Conservation (phyloP, 2,113 vertebrate genomes). For the Eleginops maclovinus region DNA sequence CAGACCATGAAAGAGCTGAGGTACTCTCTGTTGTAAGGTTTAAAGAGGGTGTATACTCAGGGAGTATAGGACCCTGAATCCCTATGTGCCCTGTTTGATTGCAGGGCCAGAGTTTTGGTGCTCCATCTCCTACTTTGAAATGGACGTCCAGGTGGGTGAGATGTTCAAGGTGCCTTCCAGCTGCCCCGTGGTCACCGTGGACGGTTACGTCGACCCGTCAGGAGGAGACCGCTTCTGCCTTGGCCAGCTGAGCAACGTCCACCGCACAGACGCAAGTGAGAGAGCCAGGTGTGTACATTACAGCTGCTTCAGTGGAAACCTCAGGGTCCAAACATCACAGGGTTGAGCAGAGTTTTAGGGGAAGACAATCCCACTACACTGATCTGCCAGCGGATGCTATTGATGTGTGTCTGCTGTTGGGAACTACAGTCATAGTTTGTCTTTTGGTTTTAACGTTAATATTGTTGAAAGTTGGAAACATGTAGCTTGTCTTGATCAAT, state of each 20-base stretch:
- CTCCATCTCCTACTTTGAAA: conserved; percentile 86
- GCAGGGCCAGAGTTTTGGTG: conserved; percentile 85
- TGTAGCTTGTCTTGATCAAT: neutral
- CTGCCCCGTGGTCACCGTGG: conserved; percentile 83
- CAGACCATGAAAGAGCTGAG: neutral
- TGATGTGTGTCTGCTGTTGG: too few relatives aligned
- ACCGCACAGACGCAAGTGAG: conserved; percentile 83
- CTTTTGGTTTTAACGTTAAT: too few relatives aligned
- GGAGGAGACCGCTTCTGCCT: conserved; percentile 84
- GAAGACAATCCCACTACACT: too few relatives aligned
- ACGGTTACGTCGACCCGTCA: conserved; percentile 84
- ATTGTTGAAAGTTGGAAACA: too few relatives aligned
- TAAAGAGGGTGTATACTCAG: neutral
- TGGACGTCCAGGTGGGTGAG: conserved; percentile 88
- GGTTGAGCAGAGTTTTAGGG: too few relatives aligned
- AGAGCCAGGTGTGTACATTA: conserved; percentile 80
- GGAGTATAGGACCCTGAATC: neutral
- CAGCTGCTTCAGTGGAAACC: too few relatives aligned
- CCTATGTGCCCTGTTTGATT: neutral
- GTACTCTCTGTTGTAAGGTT: neutral
- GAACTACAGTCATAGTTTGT: too few relatives aligned
- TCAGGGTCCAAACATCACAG: too few relatives aligned
- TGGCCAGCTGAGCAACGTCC: conserved; percentile 85
- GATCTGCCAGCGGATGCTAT: too few relatives aligned
- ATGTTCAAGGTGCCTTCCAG: conserved; percentile 86